Evolutionary conservation across 1,140 invertebrate genomes (phyloP), one percentile per base, ranked within the genome.

Genomic region (Chrysopa pallens): DNA sequence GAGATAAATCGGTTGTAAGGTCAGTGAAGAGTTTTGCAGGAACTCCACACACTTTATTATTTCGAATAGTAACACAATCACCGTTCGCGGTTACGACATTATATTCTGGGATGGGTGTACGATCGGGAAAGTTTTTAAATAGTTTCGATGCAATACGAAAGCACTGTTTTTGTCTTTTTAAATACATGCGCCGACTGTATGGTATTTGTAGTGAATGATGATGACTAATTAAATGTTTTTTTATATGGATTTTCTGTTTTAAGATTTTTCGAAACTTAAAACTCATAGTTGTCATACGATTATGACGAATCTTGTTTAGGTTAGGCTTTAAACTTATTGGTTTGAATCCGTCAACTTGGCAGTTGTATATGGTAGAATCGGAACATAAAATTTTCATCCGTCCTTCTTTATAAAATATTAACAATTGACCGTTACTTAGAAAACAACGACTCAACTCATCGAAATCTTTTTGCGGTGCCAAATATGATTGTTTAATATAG

Each of bases 401-500:
- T 31, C 56, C 58, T 8, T 51, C 51, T 11, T 17, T 42, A 52
- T 56, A 58, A 52, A 62, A 64, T 45, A 66, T 51, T 14, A 64
- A 47, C 6, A 66, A 58, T 51, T 64, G 61, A 8, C 61, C 63
- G 14, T 63, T 55, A 40, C 59, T 50, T 49, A 52, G 62, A 38
- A 63, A 56, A 47, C 61, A 33, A 4, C 31, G 63, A 35, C 60
- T 50, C 54, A 58, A 57, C 38, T 59, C 54, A 52, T 64, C 61
- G 42, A 55, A 43, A 3, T 51, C 28, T 36, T 52, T 35, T 11
- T 40, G 29, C 27, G 53, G 49, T n/a, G 46, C 40, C 12, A 47
- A 41, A 46, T 64, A 62, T 45, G 53, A 61, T 50, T 70, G 69
- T 45, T 61, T 62, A 13, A 71, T 64, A 42, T 67, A 64, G 33